Percentiles rank a stretch among this genome's conserved stretches.
These are phyloP conservation scores for Bufo bufo DNA, from an alignment of 2,113 vertebrate species.

Conservation along the genomic window DNA sequence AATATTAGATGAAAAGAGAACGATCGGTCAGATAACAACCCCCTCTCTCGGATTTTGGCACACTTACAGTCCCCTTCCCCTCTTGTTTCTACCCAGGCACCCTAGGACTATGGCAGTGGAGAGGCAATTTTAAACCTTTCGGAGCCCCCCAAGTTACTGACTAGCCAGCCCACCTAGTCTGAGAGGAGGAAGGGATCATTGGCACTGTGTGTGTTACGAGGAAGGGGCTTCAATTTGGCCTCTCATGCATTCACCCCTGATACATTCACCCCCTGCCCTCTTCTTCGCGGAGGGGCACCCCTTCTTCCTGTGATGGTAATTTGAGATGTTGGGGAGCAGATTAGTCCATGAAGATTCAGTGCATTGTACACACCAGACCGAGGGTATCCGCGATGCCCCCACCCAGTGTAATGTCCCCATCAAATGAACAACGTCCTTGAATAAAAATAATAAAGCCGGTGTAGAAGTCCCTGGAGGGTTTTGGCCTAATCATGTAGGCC, in stretches of 20 bases:
- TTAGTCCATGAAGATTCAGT: constrained; percentile 39
- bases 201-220: constrained; percentile 45
- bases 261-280: constrained; percentile 40
- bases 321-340: constrained; percentile 4
- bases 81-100: constrained; percentile 17
- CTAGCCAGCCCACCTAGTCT: not conserved
- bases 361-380: constrained; percentile 36
- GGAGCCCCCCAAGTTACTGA: not conserved
- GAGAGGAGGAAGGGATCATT: constrained; percentile 29
- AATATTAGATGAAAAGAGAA: not conserved
- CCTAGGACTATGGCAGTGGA: constrained; percentile 37
- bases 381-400: not conserved
- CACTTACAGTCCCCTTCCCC: constrained; percentile 20
- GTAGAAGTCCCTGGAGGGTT: constrained; percentile 53
- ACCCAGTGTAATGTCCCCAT: constrained; percentile 16
- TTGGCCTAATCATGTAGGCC: constrained; percentile 52
- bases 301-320: constrained; percentile 5
- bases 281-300: not conserved
- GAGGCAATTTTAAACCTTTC: constrained; percentile 3
- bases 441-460: constrained; percentile 56
- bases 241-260: constrained; percentile 35
- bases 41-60: constrained; percentile 59
- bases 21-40: not conserved
- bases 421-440: constrained; percentile 23
- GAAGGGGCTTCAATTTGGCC: constrained; percentile 34